Conservation (phyloP, 2,113 vertebrate genomes). For the Boulengeromyrus knoepffleri region DNA sequence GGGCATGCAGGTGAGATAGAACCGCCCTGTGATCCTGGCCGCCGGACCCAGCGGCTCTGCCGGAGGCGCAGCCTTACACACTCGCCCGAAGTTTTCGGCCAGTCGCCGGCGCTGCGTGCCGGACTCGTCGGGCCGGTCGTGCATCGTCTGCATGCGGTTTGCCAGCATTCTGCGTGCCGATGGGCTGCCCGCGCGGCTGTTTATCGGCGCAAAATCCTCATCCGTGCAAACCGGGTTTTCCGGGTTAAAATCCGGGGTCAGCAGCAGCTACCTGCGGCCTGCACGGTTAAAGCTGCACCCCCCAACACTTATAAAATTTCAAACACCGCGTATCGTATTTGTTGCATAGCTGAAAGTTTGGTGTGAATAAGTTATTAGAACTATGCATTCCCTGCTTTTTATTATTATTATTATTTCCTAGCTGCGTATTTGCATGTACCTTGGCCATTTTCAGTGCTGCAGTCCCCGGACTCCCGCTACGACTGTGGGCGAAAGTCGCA, state of each 20-base stretch:
- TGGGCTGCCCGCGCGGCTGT: not conserved
- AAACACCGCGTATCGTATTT: not conserved
- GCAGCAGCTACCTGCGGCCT: not conserved
- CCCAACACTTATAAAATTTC: not conserved
- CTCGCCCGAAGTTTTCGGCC: not conserved
- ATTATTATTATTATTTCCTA: not conserved
- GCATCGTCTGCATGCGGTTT: not conserved
- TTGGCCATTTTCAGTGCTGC: not conserved
- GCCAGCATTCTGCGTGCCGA: not conserved
- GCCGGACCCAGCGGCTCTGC: not conserved
- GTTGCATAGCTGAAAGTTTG: not conserved
- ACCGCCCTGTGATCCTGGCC: not conserved
- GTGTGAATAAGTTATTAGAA: not conserved
- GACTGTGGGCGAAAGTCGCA: not conserved
- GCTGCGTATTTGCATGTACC: not conserved
- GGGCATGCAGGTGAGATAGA: conserved; percentile 82
- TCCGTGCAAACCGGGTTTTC: not conserved
- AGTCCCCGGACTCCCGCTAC: not conserved
- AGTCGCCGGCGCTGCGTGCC: not conserved
- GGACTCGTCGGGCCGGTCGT: not conserved
- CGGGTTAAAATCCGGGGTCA: not conserved
- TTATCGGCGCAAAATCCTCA: not conserved
- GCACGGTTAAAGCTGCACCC: not conserved
- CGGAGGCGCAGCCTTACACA: not conserved
- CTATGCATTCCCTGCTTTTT: not conserved